These are phyloP conservation scores for Ctenopoma multispine DNA, from an alignment of 2,797 vertebrate species.

Conservation along the genomic window DNA sequence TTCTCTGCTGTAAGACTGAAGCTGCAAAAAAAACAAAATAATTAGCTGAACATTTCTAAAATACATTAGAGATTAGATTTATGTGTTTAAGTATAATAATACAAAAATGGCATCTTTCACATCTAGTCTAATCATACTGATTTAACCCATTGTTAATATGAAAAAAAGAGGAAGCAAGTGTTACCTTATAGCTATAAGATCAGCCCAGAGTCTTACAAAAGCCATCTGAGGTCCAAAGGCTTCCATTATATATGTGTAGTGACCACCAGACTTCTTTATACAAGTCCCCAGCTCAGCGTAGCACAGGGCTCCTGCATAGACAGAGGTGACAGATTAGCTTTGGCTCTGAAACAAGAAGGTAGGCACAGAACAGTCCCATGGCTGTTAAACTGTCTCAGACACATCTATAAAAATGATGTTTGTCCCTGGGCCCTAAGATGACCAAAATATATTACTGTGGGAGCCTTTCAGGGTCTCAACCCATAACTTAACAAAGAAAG, in stretches of 20 bases:
- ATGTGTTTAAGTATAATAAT: too few relatives aligned
- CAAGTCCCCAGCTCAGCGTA: conserved; percentile 96
- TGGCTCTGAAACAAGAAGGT: conserved; percentile 8
- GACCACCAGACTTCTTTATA: conserved; percentile 97
- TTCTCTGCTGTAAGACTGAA: too few relatives aligned
- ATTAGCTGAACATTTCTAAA: too few relatives aligned
- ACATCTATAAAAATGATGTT: conserved; percentile 5
- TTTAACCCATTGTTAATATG: background rate
- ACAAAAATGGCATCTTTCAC: background rate
- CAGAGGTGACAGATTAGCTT: conserved; percentile 34
- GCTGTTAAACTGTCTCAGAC: conserved; percentile 27
- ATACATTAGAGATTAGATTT: too few relatives aligned
- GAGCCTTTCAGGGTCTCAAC: conserved; percentile 13
- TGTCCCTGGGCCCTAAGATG: conserved; percentile 3
- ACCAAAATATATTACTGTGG: conserved; percentile 20
- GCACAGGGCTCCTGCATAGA: conserved; percentile 89
- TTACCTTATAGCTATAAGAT: conserved; percentile 93
- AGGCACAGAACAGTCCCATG: conserved; percentile 13
- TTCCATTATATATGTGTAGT: conserved; percentile 95
- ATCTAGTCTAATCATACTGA: background rate
- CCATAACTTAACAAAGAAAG: conserved; percentile 24
- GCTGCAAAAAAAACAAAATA: too few relatives aligned
- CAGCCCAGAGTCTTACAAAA: conserved; percentile 93
- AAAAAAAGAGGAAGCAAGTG: background rate
- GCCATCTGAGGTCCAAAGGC: conserved; percentile 93